These are phyloP conservation scores for Bubo blakistoni DNA, from an alignment of 2,113 vertebrate species.

Conservation along the genomic window DNA sequence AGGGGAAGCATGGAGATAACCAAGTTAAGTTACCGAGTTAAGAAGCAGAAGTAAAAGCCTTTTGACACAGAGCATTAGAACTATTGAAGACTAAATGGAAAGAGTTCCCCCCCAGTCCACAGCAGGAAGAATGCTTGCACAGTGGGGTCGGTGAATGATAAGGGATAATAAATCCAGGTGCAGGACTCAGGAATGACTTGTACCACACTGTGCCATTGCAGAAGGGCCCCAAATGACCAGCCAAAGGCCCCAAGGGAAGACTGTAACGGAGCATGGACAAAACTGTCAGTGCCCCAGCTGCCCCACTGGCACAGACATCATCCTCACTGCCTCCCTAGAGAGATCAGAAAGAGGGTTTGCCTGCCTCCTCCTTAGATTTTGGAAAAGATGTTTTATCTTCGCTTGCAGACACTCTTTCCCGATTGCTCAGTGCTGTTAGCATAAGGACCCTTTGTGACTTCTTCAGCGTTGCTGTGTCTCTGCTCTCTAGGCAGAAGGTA, in stretches of 20 bases:
- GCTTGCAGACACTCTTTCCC: neutral
- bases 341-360: neutral
- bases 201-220: neutral
- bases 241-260: neutral
- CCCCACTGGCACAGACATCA: neutral
- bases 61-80: neutral
- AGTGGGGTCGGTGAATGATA: neutral
- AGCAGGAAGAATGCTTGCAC: neutral
- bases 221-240: neutral
- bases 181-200: neutral
- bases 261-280: neutral
- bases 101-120: neutral
- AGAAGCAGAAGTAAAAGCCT: constrained; percentile 51
- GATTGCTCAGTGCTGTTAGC: neutral
- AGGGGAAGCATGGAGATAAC: neutral
- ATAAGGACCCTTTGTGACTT: neutral
- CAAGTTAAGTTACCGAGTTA: neutral
- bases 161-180: neutral
- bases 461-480: neutral
- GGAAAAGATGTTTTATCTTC: neutral
- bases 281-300: neutral
- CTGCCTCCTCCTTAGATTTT: neutral
- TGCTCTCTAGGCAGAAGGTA: neutral
- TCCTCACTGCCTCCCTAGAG: too few relatives aligned
- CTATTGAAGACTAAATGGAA: neutral